Conservation (phyloP, 2,797 vertebrate genomes). For the Taeniopygia guttata region DNA sequence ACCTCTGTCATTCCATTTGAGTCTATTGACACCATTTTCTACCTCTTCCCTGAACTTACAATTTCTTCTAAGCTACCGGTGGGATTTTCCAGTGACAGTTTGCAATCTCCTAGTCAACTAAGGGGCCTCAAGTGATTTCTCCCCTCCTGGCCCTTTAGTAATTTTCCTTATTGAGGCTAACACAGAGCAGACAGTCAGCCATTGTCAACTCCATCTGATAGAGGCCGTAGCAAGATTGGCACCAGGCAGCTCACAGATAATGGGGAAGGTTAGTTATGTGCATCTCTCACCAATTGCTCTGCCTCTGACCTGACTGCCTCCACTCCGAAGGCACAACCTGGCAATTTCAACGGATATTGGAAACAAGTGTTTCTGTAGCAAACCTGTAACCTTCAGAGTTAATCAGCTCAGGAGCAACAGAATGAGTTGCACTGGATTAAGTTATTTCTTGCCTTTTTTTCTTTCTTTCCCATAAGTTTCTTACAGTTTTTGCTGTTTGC, state of each 20-base stretch:
- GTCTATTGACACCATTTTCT: neutral
- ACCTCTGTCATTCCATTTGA: slow-evolving; percentile 1
- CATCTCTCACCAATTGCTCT: slow-evolving; percentile 54
- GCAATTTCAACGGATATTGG: slow-evolving; percentile 28
- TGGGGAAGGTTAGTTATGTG: slow-evolving; percentile 50
- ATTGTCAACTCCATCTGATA: slow-evolving; percentile 50
- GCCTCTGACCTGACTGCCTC: slow-evolving; percentile 30
- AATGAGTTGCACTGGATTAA: neutral
- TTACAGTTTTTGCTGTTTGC: neutral
- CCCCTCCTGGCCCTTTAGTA: neutral
- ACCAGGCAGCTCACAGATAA: slow-evolving; percentile 42
- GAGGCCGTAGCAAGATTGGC: slow-evolving; percentile 19
- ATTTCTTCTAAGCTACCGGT: slow-evolving; percentile 1
- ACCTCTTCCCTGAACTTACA: neutral
- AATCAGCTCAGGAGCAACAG: neutral
- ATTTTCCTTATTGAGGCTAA: slow-evolving; percentile 47
- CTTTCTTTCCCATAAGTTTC: neutral
- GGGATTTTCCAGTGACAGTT: slow-evolving; percentile 36
- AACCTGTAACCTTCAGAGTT: neutral
- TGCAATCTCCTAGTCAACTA: slow-evolving; percentile 13
- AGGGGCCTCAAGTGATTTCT: neutral
- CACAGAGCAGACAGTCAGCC: neutral
- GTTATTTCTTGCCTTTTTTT: neutral
- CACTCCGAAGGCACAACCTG: neutral
- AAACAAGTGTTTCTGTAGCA: neutral